Evolutionary conservation across 2,888 invertebrate genomes (phyloP), one percentile per base, ranked within the genome.

Genomic region (Caenorhabditis drosophilae): DNA sequence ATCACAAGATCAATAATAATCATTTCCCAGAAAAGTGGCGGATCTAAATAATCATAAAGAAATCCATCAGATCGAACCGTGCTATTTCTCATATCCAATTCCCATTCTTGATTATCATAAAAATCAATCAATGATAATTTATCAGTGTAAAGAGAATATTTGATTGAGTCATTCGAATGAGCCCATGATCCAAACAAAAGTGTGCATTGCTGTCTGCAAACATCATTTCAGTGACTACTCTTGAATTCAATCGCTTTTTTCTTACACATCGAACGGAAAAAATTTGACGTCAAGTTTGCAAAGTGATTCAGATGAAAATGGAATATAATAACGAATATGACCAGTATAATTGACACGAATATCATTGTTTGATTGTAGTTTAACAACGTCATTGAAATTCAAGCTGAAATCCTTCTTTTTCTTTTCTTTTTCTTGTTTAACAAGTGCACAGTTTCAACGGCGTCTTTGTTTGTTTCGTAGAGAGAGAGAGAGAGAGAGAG

Each of bases 91-190:
- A 72, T 64, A 56, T 81, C 79, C 36, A 80, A 48, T 55, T 80
- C 79, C 82, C 82, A 82, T 67, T 82, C 81, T 50, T 81, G 81
- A 52, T 81, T 83, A 66, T 83, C 83, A 55, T 82, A 83, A 60
- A 82, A 83, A 61, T 83, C 83, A 51, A 80, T 77, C 7, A 82
- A 61, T 0, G 77, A 76, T 18, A 83, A 51, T 27, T 75, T 78
- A 22, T 79, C 71, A 7, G 77, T 69, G 62, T 79, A 83, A 7
- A 83, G 59, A 2, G 77, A 73, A 59, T 79, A 81, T 45, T 74
- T 80, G 59, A 82, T 80, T 25, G 81, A 81, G 27, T 81, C 82
- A 60, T 83, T 83, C 18, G 82, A 83, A 46, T 82, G 81, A n/a
- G 82, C 82, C 82, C 82, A 82, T 1, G 80, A 80, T 36, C 82